Conservation (phyloP, 2,888 invertebrate genomes). For the Nebria brevicollis region DNA sequence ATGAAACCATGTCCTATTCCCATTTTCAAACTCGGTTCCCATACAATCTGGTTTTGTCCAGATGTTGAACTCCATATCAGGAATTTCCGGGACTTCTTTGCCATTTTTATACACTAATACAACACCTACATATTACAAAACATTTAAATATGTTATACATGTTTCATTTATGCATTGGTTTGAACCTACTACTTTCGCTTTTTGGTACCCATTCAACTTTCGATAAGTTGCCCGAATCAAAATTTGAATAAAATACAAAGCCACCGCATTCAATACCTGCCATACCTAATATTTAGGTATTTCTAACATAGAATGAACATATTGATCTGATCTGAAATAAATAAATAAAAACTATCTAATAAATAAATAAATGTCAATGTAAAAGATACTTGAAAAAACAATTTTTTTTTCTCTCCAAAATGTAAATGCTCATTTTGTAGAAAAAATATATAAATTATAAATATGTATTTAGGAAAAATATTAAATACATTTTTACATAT, state of each 20-base stretch:
- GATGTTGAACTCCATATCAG: slow-evolving; percentile 85
- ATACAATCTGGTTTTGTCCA: slow-evolving; percentile 92
- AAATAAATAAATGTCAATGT: too few relatives aligned
- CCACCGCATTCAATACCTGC: slow-evolving; percentile 73
- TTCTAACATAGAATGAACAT: background rate
- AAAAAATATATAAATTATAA: too few relatives aligned
- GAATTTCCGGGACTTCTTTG: slow-evolving; percentile 62
- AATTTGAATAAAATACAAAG: slow-evolving; percentile 85
- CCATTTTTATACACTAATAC: slow-evolving; percentile 49
- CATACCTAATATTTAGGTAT: slow-evolving; percentile 51
- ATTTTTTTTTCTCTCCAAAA: too few relatives aligned
- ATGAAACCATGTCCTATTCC: slow-evolving; percentile 92
- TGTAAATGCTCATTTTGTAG: too few relatives aligned
- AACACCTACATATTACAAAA: slow-evolving; percentile 18
- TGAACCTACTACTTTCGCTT: slow-evolving; percentile 67
- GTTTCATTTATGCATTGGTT: background rate
- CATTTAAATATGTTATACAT: slow-evolving; percentile 4
- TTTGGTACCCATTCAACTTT: slow-evolving; percentile 79
- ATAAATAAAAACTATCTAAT: too few relatives aligned
- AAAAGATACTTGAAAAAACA: too few relatives aligned
- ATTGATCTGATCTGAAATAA: background rate
- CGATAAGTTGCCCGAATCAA: slow-evolving; percentile 90
- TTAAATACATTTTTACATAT: too few relatives aligned
- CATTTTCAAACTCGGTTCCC: slow-evolving; percentile 88
- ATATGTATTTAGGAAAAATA: too few relatives aligned